Base-by-base conservation (phyloP, 2,113 vertebrate genomes). In the Dromiciops gliroides region DNA sequence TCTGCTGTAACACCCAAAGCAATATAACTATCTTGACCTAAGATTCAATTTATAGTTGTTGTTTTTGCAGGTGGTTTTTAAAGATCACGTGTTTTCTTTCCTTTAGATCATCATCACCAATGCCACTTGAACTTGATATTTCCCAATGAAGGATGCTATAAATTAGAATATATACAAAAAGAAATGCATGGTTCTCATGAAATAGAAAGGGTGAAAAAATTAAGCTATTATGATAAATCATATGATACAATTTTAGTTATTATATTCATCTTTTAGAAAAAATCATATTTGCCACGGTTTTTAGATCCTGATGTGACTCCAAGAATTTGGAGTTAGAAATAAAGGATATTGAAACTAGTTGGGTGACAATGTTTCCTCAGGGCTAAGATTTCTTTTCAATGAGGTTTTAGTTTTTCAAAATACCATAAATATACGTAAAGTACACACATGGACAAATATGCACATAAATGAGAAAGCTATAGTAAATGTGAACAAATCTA, bases 71-170 rank as follows among this genome's bases (percentile, higher is more conserved):
- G 44, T 28, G 90, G 89, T 67, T 94, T 91, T 95, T 92, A 50
- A 3, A 83, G 12, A 23, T 31, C 94, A 26, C 83, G 94, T 91
- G 60, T 8, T 44, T 89, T 75, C 91, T 48, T 92, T 91, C n/a
- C 48, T 97, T 97, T 96, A 91, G 94, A 52, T 95, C 14, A 0
- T 92, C 92, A 2, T 94, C 24, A 23, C 92, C 52, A n/a, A 0
- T 44, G 44, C 50, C n/a, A 93, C 90, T 93, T 94, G 28, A 96
- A 92, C 90, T 0, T 93, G 56, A 95, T 28, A 95, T 96, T 93
- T 95, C 90, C 97, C 90, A 60, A 14, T 53, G 51, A 51, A 91
- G 19, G 51, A 93, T 67, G 96, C 92, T 89, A n/a, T n/a, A 92
- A 97, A 95, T 26, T 93, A 14, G 67, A 92, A 47, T 50, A 28